Evolutionary conservation across 2,113 vertebrate genomes (phyloP), one percentile per base, ranked within the genome.

Genomic region (Thinocorus orbignyianus): DNA sequence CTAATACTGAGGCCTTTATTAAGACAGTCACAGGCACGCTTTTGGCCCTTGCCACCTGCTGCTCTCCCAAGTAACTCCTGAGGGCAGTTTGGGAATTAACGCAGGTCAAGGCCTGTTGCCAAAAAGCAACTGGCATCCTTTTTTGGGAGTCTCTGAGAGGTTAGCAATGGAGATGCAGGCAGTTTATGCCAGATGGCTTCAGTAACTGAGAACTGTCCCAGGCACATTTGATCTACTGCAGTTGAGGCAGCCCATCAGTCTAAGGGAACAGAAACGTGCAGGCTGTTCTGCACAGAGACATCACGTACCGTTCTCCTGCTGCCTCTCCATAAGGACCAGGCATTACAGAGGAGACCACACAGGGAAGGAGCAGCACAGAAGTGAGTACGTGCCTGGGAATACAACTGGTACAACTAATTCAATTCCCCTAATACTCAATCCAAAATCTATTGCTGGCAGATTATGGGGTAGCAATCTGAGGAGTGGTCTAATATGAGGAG

Each of bases 101-200:
- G 55, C 6, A 39, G 41, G 33, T 55, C 51, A 41, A 44, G 26
- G 19, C 6, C 48, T 20, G 17, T 3, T 30, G 35, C 58, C 3
- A 3, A 48, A 80, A 80, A 61, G 7, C 14, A n/a, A 6, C 3
- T 2, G 2, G 18, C 22, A 78, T 10, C 30, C 28, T 60, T 68
- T 22, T 22, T 18, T 6, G 37, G 46, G 58, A 83, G 42, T 15
- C 25, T 81, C 48, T 25, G 58, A 39, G 69, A 72, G 33, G 6
- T 64, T 41, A 84, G 65, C 76, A 39, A 3, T 5, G 41, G 35
- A 81, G n/a, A 70, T 24, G 23, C 33, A 76, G 46, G 70, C 61
- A 76, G 72, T 52, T 28, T 19, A 62, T 48, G 33, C 72, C 89
- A 95, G 80, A 86, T 92, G 91, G 95, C 39, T 70, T 58, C 71